Evolutionary conservation across 2,888 invertebrate genomes (phyloP).

Genomic region (Nomada ferruginata): DNA sequence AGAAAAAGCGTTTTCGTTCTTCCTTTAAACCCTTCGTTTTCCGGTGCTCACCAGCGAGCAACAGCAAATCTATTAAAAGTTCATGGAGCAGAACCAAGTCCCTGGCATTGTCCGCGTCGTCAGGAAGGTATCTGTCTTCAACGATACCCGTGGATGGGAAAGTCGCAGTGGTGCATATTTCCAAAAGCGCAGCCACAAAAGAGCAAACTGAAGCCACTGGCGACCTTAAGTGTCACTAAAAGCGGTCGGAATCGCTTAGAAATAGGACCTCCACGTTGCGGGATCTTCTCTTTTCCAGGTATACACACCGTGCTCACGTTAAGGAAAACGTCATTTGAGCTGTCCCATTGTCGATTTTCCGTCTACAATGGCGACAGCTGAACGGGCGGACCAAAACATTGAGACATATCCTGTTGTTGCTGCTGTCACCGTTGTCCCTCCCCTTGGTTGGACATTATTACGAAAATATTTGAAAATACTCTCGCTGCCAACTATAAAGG

Average conservation of each 20-base stretch:
- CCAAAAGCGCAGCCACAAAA: slow-evolving; percentile 73
- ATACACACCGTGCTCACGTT: slow-evolving; percentile 41
- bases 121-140: slow-evolving; percentile 66
- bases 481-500: slow-evolving; percentile 46
- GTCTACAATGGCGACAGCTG: slow-evolving; percentile 81
- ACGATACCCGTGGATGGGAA: slow-evolving; percentile 30
- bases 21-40: slow-evolving; percentile 39
- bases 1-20: neutral
- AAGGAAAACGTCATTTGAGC: slow-evolving; percentile 78
- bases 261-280: slow-evolving; percentile 71
- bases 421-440: slow-evolving; percentile 78
- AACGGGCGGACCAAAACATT: slow-evolving; percentile 82
- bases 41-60: slow-evolving; percentile 31
- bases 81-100: slow-evolving; percentile 44
- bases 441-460: slow-evolving; percentile 77
- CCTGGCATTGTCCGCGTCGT: slow-evolving; percentile 40
- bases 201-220: slow-evolving; percentile 73
- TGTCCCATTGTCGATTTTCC: slow-evolving; percentile 78
- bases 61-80: slow-evolving; percentile 53
- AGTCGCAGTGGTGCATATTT: slow-evolving; percentile 40
- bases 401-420: slow-evolving; percentile 82
- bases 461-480: slow-evolving; percentile 81
- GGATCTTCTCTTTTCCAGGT: slow-evolving; percentile 54
- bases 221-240: slow-evolving; percentile 76
- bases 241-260: slow-evolving; percentile 71